Conservation (phyloP, 2,888 invertebrate species). For the Pherbina coryleti region DNA sequence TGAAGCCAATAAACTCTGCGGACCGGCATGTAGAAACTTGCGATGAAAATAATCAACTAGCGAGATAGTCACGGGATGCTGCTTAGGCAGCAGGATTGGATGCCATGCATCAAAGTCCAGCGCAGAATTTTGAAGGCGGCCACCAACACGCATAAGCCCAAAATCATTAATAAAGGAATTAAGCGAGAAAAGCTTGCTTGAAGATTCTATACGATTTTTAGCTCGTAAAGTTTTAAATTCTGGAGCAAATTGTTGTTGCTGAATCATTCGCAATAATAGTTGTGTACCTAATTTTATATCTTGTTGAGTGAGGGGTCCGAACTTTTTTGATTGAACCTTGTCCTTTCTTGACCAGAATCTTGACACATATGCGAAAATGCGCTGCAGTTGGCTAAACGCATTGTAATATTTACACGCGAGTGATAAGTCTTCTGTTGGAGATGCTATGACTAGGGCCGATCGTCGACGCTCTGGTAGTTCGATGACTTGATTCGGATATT, state of each 20-base stretch:
- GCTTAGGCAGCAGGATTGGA: conserved; percentile 32
- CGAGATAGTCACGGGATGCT: conserved; percentile 3
- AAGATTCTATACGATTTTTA: neutral
- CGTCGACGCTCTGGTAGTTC: neutral
- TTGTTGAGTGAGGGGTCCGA: conserved; percentile 12
- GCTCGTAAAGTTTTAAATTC: conserved; percentile 17
- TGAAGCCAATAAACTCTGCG: conserved; percentile 27
- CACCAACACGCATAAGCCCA: too few relatives aligned
- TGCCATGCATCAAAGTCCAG: conserved; percentile 36
- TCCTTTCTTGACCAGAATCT: neutral
- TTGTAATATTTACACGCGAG: neutral
- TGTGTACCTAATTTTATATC: conserved; percentile 26
- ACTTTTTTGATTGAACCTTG: neutral
- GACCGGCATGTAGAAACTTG: conserved; percentile 28
- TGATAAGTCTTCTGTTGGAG: neutral
- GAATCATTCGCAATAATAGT: conserved; percentile 30
- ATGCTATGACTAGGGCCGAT: neutral
- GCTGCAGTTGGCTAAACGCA: neutral
- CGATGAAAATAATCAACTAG: too few relatives aligned
- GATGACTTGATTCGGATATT: neutral
- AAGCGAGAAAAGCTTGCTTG: conserved; percentile 16
- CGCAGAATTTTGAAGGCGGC: neutral
- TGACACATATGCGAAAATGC: neutral
- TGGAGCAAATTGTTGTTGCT: conserved; percentile 8
- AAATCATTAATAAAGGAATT: neutral